Percentiles rank a stretch among this genome's conserved stretches.
phyloP scores from a whole-genome alignment of 2,888 invertebrate species.

The Aphodius granarius region DNA sequence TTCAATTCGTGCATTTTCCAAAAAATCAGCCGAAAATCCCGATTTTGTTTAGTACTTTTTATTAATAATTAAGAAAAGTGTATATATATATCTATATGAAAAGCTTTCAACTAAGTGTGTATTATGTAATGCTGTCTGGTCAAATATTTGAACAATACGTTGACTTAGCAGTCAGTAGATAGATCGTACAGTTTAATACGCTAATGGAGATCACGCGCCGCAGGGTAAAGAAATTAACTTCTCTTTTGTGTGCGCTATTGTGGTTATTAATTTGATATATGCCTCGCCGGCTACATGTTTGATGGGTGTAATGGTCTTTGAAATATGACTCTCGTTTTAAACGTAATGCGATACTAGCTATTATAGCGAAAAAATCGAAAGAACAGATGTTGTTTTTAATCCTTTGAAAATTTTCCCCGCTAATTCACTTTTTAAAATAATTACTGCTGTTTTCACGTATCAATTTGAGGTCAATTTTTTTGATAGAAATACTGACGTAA shows the following conservation, averaged over 20 bases:
- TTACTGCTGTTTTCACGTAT: slow-evolving; percentile 17
- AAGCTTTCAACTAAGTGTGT: neutral
- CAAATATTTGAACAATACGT: neutral
- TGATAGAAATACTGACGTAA: neutral
- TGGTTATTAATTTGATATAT: neutral
- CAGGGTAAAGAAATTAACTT: neutral
- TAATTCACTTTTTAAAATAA: no score
- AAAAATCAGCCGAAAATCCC: no score
- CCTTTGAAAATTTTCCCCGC: no score
- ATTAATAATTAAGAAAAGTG: no score
- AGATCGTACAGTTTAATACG: neutral
- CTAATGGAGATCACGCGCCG: neutral
- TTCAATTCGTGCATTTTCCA: no score
- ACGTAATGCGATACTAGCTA: neutral
- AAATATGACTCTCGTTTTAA: neutral
- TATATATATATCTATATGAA: neutral
- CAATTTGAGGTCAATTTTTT: slow-evolving; percentile 10
- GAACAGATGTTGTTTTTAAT: no score
- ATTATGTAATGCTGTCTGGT: neutral
- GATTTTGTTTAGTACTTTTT: no score
- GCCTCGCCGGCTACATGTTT: neutral
- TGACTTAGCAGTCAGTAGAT: neutral
- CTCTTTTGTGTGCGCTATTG: neutral
- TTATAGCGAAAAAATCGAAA: neutral
- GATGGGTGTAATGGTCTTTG: neutral